Conservation (phyloP, 92 coral and sea anemone species). For the Siderastrea siderea region DNA sequence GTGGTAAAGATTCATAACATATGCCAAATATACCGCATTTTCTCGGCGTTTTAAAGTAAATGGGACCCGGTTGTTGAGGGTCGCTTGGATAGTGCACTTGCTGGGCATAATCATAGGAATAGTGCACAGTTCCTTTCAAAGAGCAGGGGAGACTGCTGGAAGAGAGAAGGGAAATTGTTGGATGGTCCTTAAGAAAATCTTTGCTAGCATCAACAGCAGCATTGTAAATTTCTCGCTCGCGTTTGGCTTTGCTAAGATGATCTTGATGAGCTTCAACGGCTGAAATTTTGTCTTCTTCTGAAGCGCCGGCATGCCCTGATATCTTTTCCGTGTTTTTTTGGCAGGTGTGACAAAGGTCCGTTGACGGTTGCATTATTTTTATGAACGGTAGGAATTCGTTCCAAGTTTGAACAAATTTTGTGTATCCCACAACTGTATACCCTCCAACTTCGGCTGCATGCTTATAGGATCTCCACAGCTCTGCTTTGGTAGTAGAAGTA, state of each 20-base stretch:
- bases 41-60: conserved; percentile 57
- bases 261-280: conserved; percentile 35
- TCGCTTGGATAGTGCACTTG: conserved; percentile 60
- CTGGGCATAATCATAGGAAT: conserved; percentile 67
- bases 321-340: conserved; percentile 51
- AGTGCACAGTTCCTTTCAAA: conserved; percentile 51
- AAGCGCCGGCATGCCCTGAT: conserved; percentile 26
- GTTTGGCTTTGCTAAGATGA: conserved; percentile 40
- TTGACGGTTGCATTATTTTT: conserved; percentile 48
- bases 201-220: conserved; percentile 4
- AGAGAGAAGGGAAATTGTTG: background rate
- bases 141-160: conserved; percentile 8
- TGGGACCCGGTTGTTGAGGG: conserved; percentile 69
- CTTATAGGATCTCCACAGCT: conserved; percentile 42
- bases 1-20: conserved; percentile 37
- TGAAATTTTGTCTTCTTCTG: conserved; percentile 47
- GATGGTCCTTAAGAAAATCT: background rate
- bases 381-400: conserved; percentile 51
- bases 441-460: conserved; percentile 19
- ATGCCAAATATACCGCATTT: conserved; percentile 62
- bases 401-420: conserved; percentile 64
- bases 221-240: conserved; percentile 55
- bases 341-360: conserved; percentile 68
- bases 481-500: conserved; percentile 45
- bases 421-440: conserved; percentile 40